Conservation (phyloP, 92 coral and sea anemone genomes). For the Parazoanthus atlanticus region DNA sequence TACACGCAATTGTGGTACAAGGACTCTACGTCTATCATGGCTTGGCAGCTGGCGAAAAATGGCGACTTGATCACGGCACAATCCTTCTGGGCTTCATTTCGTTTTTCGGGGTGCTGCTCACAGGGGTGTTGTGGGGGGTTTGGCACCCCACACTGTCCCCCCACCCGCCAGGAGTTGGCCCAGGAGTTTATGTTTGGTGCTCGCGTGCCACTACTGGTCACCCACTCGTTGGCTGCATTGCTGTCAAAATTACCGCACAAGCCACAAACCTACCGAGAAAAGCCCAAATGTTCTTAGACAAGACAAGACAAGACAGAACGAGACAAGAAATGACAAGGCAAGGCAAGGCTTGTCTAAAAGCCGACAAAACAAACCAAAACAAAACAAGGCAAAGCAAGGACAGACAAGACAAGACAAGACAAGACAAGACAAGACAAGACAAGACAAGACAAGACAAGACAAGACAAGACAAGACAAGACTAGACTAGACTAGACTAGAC, state of each 20-base stretch:
- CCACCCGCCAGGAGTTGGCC: slow-evolving; percentile 38
- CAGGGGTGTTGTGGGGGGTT: slow-evolving; percentile 45
- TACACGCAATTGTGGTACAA: slow-evolving; percentile 45
- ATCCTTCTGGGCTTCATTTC: slow-evolving; percentile 36
- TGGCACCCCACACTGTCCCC: slow-evolving; percentile 31
- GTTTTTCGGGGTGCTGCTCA: slow-evolving; percentile 40
- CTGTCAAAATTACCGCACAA: slow-evolving; percentile 52
- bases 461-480: not conserved
- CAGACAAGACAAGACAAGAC: not conserved
- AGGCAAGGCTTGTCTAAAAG: not conserved
- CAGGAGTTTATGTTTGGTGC: slow-evolving; percentile 15
- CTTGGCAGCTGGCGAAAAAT: slow-evolving; percentile 28
- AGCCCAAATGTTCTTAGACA: not conserved
- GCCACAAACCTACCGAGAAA: slow-evolving; percentile 42
- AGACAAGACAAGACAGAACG: not conserved
- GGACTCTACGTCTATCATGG: not conserved
- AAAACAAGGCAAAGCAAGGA: not conserved
- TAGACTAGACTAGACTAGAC: not conserved
- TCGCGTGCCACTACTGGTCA: not conserved
- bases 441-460: not conserved
- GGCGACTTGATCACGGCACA: slow-evolving; percentile 45
- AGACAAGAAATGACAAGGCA: not conserved
- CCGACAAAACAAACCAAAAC: not conserved
- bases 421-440: not conserved
- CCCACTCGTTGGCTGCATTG: slow-evolving; percentile 21